Evolutionary conservation across 2,888 invertebrate genomes (phyloP), one percentile per base, ranked within the genome.

Genomic region (Augochlorella aurata): DNA sequence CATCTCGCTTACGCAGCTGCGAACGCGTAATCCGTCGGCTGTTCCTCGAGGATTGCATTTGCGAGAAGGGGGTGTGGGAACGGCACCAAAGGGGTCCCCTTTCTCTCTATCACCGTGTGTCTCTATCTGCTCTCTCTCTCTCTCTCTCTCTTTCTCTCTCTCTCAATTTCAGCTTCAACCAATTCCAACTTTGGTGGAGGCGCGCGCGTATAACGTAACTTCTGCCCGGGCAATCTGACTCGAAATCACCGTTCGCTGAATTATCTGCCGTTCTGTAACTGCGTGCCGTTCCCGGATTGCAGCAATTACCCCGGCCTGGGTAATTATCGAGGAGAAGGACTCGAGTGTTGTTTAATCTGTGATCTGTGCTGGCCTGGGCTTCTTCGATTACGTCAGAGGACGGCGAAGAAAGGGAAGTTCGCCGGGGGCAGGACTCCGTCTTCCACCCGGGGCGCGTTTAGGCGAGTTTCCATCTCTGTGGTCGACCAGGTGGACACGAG

Each of bases 261-360:
- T 93, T 92, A 93, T 93, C 93, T 65, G 80, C 73, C 90, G 38
- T 38, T 38, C 89, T 88, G 91, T 91, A 90, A 90, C 90, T 91
- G 91, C 90, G 90, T 90, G 90, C 90, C 90, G 90, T 92, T 92
- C 91, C 92, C 89, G 91, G 92, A 93, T 92, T 92, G 93, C 92
- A 89, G 92, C 92, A 93, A 93, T 93, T 93, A 93, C 92, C 91
- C 84, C 84, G 87, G 87, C 85, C 89, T 88, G 89, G 91, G 91
- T 93, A 93, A 93, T 93, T 93, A 93, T 93, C 91, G 91, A 90
- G 89, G 89, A 91, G 90, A 91, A 91, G 90, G 92, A 92, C 93
- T 91, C 90, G 89, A 91, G 91, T 91, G 92, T 92, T 91, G 92
- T 92, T 93, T 93, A 92, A 93, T 93, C 93, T 91, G 91, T 89